Evolutionary conservation across 2,113 vertebrate genomes (phyloP).

Genomic region (Ptyas mucosa): DNA sequence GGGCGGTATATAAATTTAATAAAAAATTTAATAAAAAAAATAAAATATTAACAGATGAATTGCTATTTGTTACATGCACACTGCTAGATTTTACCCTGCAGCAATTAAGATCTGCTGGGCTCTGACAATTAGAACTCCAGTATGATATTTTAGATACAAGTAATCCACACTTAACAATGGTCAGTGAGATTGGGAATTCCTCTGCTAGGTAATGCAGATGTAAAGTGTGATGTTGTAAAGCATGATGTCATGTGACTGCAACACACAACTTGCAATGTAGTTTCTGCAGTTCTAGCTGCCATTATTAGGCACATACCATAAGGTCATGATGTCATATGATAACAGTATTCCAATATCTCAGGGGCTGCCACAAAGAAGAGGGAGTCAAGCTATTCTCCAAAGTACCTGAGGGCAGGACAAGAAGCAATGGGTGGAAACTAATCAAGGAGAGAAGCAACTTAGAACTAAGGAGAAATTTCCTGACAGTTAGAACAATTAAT

Average conservation of each 20-base stretch:
- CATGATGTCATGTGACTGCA: not conserved
- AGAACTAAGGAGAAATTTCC: too few relatives aligned
- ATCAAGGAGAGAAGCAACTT: too few relatives aligned
- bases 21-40: too few relatives aligned
- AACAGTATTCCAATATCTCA: too few relatives aligned
- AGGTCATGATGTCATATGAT: not conserved
- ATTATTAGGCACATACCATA: not conserved
- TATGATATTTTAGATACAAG: not conserved
- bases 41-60: not conserved
- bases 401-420: too few relatives aligned
- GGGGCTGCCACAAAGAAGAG: too few relatives aligned
- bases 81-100: not conserved
- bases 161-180: not conserved
- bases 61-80: not conserved
- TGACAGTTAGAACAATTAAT: too few relatives aligned
- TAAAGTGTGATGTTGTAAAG: not conserved
- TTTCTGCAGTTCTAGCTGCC: not conserved
- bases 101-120: not conserved
- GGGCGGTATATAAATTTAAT: too few relatives aligned
- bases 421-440: too few relatives aligned
- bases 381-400: too few relatives aligned
- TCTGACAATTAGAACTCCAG: not conserved
- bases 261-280: not conserved
- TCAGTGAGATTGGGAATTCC: not conserved
- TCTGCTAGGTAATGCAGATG: not conserved